Percentiles rank a stretch among this genome's conserved stretches.
phyloP scores from a whole-genome alignment of 2,797 vertebrate genomes.

The Cynopterus sphinx region DNA sequence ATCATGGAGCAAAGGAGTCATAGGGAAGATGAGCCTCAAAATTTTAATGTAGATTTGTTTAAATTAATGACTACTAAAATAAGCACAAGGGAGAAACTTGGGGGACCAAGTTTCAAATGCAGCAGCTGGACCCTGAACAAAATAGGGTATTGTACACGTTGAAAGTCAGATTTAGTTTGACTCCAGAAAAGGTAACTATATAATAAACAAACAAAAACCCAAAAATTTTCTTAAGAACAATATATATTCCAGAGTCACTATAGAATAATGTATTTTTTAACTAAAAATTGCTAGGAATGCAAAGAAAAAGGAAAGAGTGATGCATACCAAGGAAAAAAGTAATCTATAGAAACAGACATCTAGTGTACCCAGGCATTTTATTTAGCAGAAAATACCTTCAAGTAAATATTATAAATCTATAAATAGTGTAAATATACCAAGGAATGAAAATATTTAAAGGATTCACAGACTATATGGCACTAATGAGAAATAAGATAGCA shows the following conservation, averaged over 20 bases:
- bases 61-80: background rate
- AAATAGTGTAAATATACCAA: background rate
- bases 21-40: background rate
- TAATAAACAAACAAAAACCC: background rate
- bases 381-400: slow-evolving; percentile 12
- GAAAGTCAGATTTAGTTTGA: background rate
- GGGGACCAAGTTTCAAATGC: background rate
- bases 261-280: background rate
- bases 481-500: background rate
- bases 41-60: background rate
- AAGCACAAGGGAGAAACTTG: background rate
- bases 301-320: background rate
- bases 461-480: background rate
- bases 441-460: background rate
- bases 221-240: background rate
- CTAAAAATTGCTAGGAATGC: background rate
- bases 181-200: background rate
- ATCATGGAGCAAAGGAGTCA: background rate
- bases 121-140: background rate
- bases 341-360: background rate
- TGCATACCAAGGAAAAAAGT: background rate
- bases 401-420: background rate
- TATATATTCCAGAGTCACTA: background rate
- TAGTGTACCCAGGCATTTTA: background rate
- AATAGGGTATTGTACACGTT: background rate